Base-by-base conservation (phyloP, 2,888 invertebrate species). In the Trypoxylon attenuatum region DNA sequence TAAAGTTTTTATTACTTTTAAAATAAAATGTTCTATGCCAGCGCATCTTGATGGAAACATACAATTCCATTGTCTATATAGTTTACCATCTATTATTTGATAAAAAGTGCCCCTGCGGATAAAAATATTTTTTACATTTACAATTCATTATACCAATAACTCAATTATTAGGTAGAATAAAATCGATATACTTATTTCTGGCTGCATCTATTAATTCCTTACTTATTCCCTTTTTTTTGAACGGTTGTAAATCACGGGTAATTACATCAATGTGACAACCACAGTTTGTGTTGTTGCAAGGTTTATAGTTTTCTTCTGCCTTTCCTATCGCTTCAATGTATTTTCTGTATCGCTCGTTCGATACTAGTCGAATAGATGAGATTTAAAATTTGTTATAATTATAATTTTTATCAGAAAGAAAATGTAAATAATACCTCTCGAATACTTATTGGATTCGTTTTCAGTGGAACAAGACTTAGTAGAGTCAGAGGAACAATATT, bases 41-140 rank as follows among this genome's bases (percentile, higher is more conserved):
- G 92, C 89, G 87, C 98, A 98, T 75, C 98, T 90, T 10, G 96
- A 92, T 29, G 97, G 97, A 87, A 98, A 99, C 91, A 96, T 94
- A 80, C 98, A 98, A 39, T 92, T 91, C 54, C 90, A 90, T 69
- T 96, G 93, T 47, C 98, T 90, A 83, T 95, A 98, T 8, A 99
- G 86, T 74, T 91, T 90, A 49, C 95, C 92, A 78, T 92, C 87
- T 63, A 96, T 92, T 68, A 98, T 93, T 89, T 98, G 94, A 83
- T 97, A 97, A 67, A 91, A 91, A 0, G 92, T 92, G 1, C 94
- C 95, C 76, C 91, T 92, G 76, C 27, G 86, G 80, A 69, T 64
- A 49, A 10, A n/a, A n/a, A n/a, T n/a, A n/a, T n/a, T n/a, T n/a
- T n/a, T n/a, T n/a, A n/a, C n/a, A n/a, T n/a, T n/a, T n/a, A n/a